These are phyloP conservation scores for Aphis gossypii DNA, from an alignment of 1,140 invertebrate genomes.

Conservation along the genomic window DNA sequence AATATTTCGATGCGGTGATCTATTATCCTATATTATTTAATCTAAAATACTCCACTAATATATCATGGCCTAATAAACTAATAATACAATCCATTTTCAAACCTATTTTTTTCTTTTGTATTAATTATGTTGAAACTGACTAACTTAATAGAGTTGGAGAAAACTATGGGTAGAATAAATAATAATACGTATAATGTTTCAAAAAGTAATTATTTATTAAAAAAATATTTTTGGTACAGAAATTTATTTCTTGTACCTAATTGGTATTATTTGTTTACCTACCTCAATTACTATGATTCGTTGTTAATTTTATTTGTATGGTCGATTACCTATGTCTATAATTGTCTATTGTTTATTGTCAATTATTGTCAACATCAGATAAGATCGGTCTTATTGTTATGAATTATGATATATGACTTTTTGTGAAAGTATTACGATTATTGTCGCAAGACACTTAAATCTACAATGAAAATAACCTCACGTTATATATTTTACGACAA, in stretches of 20 bases:
- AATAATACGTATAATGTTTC: background rate
- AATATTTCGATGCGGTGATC: slow-evolving; percentile 23
- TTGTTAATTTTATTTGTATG: background rate
- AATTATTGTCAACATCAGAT: background rate
- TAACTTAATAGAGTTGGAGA: background rate
- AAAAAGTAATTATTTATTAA: background rate
- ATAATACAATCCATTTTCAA: background rate
- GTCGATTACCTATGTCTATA: slow-evolving; percentile 11
- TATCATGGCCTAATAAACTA: background rate
- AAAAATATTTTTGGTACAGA: background rate
- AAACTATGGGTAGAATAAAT: background rate
- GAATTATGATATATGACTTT: background rate
- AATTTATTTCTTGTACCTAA: background rate
- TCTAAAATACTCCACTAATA: background rate
- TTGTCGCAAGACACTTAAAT: background rate
- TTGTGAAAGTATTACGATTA: slow-evolving; percentile 21
- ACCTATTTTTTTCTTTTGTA: background rate
- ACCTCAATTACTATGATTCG: background rate
- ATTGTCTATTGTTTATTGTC: slow-evolving; percentile 18
- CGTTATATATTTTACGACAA: background rate
- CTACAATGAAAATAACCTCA: background rate
- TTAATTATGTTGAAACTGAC: background rate
- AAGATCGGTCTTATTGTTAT: background rate
- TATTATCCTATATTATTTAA: slow-evolving; percentile 30
- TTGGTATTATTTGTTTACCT: background rate